Percentiles rank a stretch among this genome's conserved stretches.
Evolutionary conservation across 2,113 vertebrate species (phyloP).

Genomic region (Pygoscelis adeliae): DNA sequence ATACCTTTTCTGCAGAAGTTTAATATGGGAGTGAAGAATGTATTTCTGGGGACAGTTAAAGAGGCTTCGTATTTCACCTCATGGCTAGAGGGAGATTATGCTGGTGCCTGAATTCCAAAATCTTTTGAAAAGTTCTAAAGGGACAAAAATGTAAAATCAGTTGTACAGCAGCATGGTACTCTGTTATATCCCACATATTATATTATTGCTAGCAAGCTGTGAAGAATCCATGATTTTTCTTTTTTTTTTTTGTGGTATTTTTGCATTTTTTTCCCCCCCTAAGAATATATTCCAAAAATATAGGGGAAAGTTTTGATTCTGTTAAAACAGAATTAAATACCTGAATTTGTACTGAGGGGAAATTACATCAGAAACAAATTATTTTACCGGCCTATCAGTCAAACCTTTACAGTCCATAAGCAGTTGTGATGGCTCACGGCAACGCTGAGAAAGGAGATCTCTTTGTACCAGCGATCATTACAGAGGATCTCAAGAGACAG

Average conservation of each 20-base stretch:
- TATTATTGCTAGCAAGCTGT: not conserved
- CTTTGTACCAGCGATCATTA: not conserved
- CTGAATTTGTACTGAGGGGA: not conserved
- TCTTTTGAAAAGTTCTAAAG: not conserved
- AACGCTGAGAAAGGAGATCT: not conserved
- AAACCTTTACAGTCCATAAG: not conserved
- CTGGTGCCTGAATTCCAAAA: not conserved
- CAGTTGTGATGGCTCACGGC: not conserved
- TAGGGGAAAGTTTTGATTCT: not conserved
- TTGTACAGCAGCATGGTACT: not conserved
- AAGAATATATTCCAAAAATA: not conserved
- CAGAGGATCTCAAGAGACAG: not conserved
- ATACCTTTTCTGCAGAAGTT: not conserved
- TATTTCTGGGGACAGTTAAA: not conserved
- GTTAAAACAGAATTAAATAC: not conserved
- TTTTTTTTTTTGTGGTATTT: not conserved
- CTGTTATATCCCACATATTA: not conserved
- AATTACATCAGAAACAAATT: not conserved
- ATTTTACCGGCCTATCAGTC: not conserved
- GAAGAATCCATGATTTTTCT: not conserved
- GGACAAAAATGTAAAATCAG: not conserved
- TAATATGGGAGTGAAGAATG: not conserved
- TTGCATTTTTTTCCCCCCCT: not conserved
- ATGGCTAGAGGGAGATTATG: not conserved
- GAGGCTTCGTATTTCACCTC: not conserved